phyloP scores from a whole-genome alignment of 2,888 invertebrate species.

The Cecidostiba fungosa region DNA sequence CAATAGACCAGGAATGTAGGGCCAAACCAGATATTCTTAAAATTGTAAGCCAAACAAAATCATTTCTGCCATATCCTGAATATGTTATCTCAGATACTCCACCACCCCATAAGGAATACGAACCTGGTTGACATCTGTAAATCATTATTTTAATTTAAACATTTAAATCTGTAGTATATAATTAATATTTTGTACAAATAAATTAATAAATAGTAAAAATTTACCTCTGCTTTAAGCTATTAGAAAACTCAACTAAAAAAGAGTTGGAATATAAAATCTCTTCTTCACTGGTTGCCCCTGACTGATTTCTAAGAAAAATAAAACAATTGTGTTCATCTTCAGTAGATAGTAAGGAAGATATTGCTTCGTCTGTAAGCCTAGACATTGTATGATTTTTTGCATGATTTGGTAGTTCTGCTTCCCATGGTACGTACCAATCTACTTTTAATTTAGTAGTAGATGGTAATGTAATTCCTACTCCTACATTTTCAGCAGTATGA shows the following conservation, averaged over 20 bases:
- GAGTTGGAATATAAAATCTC: not conserved
- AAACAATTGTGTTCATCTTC: not conserved
- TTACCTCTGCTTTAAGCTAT: constrained; percentile 13
- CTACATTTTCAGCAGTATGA: not conserved
- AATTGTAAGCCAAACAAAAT: not conserved
- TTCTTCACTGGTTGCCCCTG: not conserved
- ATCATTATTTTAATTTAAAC: constrained; percentile 21
- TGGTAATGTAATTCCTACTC: not conserved
- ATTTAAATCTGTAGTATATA: not conserved
- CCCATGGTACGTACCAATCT: not conserved
- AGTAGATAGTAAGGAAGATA: not conserved
- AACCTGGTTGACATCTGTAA: constrained; percentile 42
- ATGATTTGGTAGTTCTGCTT: not conserved
- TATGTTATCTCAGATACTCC: not conserved
- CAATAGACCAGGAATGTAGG: constrained; percentile 29
- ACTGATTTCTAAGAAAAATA: not conserved
- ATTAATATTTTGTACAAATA: not conserved
- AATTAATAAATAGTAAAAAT: not conserved
- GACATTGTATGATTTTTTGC: not conserved
- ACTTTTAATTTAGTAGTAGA: not conserved
- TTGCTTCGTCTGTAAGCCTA: not conserved
- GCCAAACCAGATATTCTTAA: constrained; percentile 33
- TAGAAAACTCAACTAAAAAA: constrained; percentile 14
- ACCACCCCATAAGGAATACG: constrained; percentile 38
- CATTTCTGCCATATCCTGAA: not conserved